Evolutionary conservation across 1,140 invertebrate species (phyloP), one percentile per base, ranked within the genome.

Genomic region (Drosophila saltans): DNA sequence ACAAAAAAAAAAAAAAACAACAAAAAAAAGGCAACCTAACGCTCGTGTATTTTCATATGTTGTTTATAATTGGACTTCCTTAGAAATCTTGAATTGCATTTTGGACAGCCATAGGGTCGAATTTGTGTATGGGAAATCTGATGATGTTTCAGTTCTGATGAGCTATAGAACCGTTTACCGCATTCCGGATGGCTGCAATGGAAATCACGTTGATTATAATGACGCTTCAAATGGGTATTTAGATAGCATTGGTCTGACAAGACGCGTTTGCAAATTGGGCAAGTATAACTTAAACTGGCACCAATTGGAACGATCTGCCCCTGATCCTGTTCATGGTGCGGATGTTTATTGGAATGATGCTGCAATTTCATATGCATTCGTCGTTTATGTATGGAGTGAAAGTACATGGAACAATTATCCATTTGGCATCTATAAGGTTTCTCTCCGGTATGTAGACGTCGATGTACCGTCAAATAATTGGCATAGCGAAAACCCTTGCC

Each of bases 41-140:
- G 96, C 8, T 95, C 96, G 86, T 97, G 97, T 84, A 96, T 96
- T 4, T 95, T 93, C 71, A 95, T 93, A 78, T 97, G 97, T 72
- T 97, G 97, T 90, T 97, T 97, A 84, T 95, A 97, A 90, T 97
- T 96, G 89, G 97, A 96, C 6, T 96, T 96, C 90, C 97, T 97
- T 33, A 97, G 95, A 92, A 97, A 97, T 0, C 95, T 95, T 1
- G 96, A 95, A 16, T 93, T 91, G 82, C 96, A 97, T 0, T 95
- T 91, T 2, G 94, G 91, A 81, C 97, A 97, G 80, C 95, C 95
- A 71, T 94, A 96, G 0, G 96, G 96, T 9, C 96, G 93, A 91
- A 97, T 95, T 24, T 96, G 96, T 1, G 96, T 97, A 91, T 97
- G 97, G 0, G 95, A 94, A 10, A 96, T 96, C 93, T 96, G 96